phyloP scores from a whole-genome alignment of 2,888 invertebrate species.

The Apamea epomidion region DNA sequence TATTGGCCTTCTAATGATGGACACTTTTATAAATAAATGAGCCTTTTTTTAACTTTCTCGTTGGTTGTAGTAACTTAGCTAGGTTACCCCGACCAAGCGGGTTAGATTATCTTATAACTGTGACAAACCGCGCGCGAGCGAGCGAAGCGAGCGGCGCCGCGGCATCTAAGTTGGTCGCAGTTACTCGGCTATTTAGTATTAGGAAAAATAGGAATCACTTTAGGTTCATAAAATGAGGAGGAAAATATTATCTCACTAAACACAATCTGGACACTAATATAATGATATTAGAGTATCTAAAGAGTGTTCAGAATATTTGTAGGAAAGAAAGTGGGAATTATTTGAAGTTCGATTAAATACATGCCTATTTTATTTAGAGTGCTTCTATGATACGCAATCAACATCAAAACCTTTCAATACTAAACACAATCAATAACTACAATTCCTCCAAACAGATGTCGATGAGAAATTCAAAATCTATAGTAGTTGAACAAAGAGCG shows the following conservation, averaged over 20 bases:
- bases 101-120: no score
- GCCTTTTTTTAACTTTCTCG: no score
- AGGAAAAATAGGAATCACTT: neutral
- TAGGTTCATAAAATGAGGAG: neutral
- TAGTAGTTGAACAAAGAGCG: constrained; percentile 49
- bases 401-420: constrained; percentile 10
- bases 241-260: neutral
- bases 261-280: no score
- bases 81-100: no score
- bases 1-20: no score
- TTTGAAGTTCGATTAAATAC: neutral
- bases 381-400: neutral
- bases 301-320: neutral
- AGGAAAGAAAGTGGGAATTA: neutral
- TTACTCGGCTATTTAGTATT: neutral
- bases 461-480: constrained; percentile 37
- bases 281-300: neutral
- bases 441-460: constrained; percentile 57
- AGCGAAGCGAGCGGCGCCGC: no score
- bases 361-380: neutral
- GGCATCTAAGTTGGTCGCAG: no score
- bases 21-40: no score
- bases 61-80: no score
- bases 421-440: constrained; percentile 21
- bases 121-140: no score